Evolutionary conservation across 2,113 vertebrate species (phyloP).

Genomic region (Pelecanus crispus): DNA sequence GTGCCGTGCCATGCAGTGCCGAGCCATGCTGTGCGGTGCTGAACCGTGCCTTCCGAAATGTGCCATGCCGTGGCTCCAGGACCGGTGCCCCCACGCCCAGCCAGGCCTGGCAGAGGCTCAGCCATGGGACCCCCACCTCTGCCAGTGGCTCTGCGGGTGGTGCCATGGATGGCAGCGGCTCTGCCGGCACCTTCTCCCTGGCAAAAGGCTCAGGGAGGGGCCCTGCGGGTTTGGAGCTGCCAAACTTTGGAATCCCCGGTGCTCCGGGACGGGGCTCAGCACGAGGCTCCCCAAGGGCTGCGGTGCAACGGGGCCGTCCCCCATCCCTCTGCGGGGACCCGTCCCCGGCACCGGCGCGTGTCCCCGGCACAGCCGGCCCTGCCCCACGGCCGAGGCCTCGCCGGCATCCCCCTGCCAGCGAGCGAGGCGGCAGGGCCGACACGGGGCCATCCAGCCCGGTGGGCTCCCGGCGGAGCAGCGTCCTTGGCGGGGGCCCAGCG

Average conservation of each 20-base stretch:
- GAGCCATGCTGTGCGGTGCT: accelerated
- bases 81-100: too few relatives aligned
- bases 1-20: background rate
- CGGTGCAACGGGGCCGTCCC: too few relatives aligned
- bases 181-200: background rate
- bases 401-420: background rate
- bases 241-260: too few relatives aligned
- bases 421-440: background rate
- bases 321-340: accelerated
- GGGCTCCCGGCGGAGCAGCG: background rate
- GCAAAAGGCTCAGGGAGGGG: too few relatives aligned
- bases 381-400: background rate
- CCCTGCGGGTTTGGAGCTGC: background rate
- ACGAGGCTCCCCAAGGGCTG: accelerated
- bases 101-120: background rate
- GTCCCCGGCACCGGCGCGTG: accelerated
- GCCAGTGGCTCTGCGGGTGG: too few relatives aligned
- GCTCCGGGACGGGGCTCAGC: accelerated
- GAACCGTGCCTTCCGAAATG: background rate
- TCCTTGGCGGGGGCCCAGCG: background rate
- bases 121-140: background rate
- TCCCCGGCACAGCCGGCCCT: background rate
- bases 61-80: background rate
- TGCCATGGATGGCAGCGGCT: accelerated
- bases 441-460: background rate